Percentiles rank a stretch among this genome's conserved stretches.
phyloP scores from a whole-genome alignment of 2,113 vertebrate genomes.

The Seriola quinqueradiata region DNA sequence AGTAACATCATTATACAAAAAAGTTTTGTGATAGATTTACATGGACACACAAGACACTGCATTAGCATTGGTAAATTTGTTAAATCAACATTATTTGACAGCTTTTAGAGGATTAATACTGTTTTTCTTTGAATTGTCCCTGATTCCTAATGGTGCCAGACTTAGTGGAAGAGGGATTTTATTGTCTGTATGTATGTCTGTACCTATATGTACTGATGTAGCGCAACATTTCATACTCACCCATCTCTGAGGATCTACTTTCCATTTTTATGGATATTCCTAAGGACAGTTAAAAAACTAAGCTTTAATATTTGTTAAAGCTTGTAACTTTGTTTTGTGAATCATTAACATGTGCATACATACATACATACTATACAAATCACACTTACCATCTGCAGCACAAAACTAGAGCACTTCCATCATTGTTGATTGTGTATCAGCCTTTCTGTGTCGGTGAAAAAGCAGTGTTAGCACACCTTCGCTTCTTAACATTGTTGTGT shows the following conservation, averaged over 20 bases:
- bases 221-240: constrained; percentile 20
- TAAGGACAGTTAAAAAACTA: neutral
- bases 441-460: constrained; percentile 10
- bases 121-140: too few relatives aligned
- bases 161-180: too few relatives aligned
- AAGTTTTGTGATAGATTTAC: too few relatives aligned
- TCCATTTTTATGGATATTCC: constrained; percentile 21
- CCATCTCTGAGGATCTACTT: constrained; percentile 8
- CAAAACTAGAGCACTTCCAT: neutral
- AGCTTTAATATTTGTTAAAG: neutral
- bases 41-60: too few relatives aligned
- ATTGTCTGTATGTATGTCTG: too few relatives aligned
- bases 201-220: neutral
- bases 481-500: neutral
- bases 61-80: too few relatives aligned
- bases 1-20: too few relatives aligned
- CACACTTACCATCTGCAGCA: neutral
- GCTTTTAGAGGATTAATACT: too few relatives aligned
- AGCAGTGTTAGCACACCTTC: neutral
- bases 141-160: too few relatives aligned
- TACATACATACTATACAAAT: neutral
- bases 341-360: neutral
- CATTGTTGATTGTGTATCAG: neutral
- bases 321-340: neutral
- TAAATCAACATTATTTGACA: too few relatives aligned